These are phyloP conservation scores for Cossypha dichroa DNA, from an alignment of 2,797 vertebrate genomes.

Conservation along the genomic window DNA sequence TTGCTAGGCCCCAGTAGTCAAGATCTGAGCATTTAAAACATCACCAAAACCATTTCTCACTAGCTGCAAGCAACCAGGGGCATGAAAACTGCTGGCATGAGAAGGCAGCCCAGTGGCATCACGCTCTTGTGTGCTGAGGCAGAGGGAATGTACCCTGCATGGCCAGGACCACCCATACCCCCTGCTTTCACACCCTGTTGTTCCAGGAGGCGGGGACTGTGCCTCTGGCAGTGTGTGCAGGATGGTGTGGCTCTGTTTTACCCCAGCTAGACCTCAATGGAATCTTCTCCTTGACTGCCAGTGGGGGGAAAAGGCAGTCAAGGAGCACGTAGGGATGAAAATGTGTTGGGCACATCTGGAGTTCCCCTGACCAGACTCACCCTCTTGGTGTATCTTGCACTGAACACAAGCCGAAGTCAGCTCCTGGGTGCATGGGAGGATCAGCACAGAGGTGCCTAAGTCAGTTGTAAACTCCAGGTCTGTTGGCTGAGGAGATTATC, in stretches of 20 bases:
- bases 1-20: not conserved
- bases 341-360: not conserved
- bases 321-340: not conserved
- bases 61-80: not conserved
- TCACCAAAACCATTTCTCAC: not conserved
- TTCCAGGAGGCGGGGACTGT: not conserved
- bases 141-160: not conserved
- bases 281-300: not conserved
- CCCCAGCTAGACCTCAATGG: not conserved
- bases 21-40: not conserved
- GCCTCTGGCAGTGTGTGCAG: not conserved
- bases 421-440: not conserved
- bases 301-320: not conserved
- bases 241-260: not conserved
- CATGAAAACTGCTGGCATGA: not conserved
- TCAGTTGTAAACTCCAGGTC: not conserved
- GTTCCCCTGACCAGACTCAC: not conserved
- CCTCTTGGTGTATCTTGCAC: not conserved
- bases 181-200: not conserved
- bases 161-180: not conserved
- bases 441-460: not conserved
- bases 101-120: not conserved
- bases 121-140: accelerated
- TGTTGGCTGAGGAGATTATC: not conserved
- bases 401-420: not conserved